Conservation (phyloP, 2,113 vertebrate genomes). For the Spermophilus dauricus region DNA sequence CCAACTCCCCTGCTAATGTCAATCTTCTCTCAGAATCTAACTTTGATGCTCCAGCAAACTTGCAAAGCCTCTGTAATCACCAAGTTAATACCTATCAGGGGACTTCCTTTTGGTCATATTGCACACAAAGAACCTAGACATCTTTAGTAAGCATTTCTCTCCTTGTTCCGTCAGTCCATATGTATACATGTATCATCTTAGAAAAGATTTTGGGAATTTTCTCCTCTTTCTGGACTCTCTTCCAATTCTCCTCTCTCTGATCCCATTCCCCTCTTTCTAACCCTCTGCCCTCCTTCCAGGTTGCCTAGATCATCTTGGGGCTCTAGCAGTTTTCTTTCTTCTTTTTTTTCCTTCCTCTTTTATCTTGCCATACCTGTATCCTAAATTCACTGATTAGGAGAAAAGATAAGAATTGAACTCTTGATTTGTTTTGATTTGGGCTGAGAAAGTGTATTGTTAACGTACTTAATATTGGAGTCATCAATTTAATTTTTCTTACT, state of each 20-base stretch:
- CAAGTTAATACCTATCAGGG: no score
- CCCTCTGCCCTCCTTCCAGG: background rate
- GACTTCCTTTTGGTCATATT: background rate
- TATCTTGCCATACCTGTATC: background rate
- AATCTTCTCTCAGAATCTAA: background rate
- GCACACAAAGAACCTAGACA: background rate
- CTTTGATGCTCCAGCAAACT: background rate
- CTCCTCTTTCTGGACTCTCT: background rate
- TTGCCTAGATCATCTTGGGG: background rate
- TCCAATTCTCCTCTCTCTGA: background rate
- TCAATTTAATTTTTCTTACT: constrained; percentile 50
- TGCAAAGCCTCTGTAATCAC: background rate
- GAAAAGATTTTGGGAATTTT: background rate
- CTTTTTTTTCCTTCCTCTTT: no score
- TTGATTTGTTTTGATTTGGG: constrained; percentile 27
- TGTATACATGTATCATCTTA: background rate
- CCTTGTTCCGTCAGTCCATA: background rate
- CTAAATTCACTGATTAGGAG: constrained; percentile 35
- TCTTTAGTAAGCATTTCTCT: background rate
- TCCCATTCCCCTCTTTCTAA: background rate
- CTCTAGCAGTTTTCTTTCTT: background rate
- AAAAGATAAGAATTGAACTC: background rate
- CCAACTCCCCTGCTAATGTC: background rate
- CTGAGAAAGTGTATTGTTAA: background rate
- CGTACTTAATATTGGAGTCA: constrained; percentile 26